phyloP scores from a whole-genome alignment of 2,113 vertebrate genomes.

The Burhinus bistriatus region DNA sequence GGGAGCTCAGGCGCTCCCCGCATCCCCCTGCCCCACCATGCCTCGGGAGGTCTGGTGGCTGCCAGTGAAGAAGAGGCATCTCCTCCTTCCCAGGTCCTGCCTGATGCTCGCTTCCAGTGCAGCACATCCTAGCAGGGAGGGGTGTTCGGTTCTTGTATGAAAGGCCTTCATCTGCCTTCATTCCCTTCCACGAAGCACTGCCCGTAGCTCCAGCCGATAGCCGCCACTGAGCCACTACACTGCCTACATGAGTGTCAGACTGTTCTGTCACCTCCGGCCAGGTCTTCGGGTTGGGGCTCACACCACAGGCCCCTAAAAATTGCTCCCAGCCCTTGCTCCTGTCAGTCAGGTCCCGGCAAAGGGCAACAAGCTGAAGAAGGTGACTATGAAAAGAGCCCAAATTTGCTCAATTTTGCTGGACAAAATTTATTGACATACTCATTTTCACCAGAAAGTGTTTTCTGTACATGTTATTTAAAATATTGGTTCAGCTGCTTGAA shows the following conservation, averaged over 20 bases:
- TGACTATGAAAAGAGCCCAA: background rate
- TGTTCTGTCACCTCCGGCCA: background rate
- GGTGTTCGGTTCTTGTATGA: background rate
- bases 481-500: background rate
- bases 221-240: background rate
- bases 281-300: rapidly evolving
- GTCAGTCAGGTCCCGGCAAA: background rate
- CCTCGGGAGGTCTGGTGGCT: background rate
- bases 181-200: no score
- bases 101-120: background rate
- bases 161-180: background rate
- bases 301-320: background rate
- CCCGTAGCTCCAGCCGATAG: background rate
- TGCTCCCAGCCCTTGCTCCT: background rate
- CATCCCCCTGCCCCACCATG: rapidly evolving
- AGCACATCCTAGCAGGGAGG: background rate
- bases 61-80: background rate
- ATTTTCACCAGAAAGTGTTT: background rate
- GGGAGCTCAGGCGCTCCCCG: rapidly evolving
- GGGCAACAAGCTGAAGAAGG: background rate
- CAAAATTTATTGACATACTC: background rate
- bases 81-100: background rate
- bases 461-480: background rate
- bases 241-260: no score
- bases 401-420: background rate